Evolutionary conservation across 2,113 vertebrate species (phyloP).

Genomic region (Pampusana beccarii): DNA sequence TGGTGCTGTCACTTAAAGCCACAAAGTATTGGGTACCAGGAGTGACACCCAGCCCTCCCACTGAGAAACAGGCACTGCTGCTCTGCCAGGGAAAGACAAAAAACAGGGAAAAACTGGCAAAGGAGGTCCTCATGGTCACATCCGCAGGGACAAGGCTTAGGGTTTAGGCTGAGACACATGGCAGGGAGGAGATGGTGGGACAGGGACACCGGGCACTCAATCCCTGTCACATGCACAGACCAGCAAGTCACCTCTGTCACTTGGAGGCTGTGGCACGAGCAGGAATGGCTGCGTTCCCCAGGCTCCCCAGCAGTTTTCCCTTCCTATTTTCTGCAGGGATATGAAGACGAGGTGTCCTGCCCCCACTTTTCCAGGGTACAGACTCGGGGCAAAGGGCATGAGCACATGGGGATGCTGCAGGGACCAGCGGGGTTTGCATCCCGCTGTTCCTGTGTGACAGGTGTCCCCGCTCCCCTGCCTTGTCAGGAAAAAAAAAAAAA

Average conservation of each 20-base stretch:
- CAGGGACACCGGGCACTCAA: rapidly evolving
- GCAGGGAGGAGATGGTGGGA: not conserved
- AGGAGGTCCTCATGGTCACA: rapidly evolving
- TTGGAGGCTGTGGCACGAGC: not conserved
- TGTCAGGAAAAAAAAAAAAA: not conserved
- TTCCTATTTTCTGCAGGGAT: not conserved
- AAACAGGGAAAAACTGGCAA: rapidly evolving
- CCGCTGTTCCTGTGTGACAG: not conserved
- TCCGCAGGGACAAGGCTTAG: not conserved
- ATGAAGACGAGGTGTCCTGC: not conserved
- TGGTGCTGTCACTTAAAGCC: not conserved
- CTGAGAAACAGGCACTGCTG: not conserved
- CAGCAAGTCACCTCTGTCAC: not conserved
- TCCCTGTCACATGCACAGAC: not conserved
- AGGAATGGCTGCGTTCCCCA: not conserved
- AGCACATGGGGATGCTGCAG: not conserved
- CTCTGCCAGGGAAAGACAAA: not conserved
- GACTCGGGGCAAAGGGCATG: not conserved
- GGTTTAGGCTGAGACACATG: rapidly evolving
- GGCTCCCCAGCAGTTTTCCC: rapidly evolving
- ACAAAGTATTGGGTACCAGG: rapidly evolving
- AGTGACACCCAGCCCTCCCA: rapidly evolving
- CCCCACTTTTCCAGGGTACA: not conserved
- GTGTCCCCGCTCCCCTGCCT: not conserved
- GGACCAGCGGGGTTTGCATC: not conserved